These are phyloP conservation scores for Peromyscus polionotus DNA, from an alignment of 2,113 vertebrate genomes.

Conservation along the genomic window DNA sequence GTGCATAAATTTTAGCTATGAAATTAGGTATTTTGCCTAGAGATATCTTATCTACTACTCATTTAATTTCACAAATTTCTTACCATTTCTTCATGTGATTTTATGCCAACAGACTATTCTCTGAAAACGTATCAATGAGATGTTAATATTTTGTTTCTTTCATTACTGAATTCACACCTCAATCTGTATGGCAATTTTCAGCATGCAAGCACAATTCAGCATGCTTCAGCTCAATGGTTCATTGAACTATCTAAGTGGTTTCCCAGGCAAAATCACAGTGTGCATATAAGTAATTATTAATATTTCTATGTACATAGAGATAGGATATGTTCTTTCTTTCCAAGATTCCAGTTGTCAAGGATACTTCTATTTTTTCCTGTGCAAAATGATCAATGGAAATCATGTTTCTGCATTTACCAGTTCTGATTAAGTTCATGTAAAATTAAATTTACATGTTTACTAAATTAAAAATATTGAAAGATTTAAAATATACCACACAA, in stretches of 20 bases:
- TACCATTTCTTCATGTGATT: conserved; percentile 17
- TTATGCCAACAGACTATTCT: conserved; percentile 24
- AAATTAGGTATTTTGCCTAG: conserved; percentile 64
- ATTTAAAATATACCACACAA: neutral
- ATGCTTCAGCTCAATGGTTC: neutral
- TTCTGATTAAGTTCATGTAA: neutral
- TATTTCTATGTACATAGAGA: neutral
- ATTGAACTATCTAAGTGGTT: neutral
- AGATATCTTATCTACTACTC: conserved; percentile 30
- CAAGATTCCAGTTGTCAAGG: neutral
- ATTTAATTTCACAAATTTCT: conserved; percentile 61
- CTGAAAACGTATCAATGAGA: neutral
- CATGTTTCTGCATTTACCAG: neutral
- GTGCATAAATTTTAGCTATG: conserved; percentile 46
- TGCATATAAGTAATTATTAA: neutral
- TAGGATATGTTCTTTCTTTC: neutral
- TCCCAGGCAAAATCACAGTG: neutral
- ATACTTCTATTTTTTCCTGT: neutral
- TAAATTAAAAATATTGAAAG: neutral
- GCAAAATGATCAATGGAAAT: neutral
- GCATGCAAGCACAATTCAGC: neutral
- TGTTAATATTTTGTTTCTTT: neutral
- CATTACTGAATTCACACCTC: conserved; percentile 36
- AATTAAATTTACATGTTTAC: neutral
- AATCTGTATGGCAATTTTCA: neutral